phyloP scores from a whole-genome alignment of 2,888 invertebrate species.

The Hydriomena furcata region DNA sequence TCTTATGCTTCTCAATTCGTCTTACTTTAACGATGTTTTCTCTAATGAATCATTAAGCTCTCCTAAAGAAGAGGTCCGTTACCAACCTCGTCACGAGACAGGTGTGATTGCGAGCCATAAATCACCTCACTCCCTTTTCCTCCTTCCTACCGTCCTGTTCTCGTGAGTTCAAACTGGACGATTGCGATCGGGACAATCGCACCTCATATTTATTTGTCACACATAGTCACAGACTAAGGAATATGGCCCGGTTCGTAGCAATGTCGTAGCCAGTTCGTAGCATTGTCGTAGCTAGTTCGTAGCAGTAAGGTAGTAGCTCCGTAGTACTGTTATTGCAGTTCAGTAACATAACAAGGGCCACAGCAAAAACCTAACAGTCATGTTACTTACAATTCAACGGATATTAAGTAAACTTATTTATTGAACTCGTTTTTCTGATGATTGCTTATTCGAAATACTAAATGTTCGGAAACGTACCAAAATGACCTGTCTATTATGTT shows the following conservation, averaged over 20 bases:
- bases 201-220: constrained; percentile 27
- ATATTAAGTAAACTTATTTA: too few species aligned
- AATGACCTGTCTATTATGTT: too few species aligned
- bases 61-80: not conserved
- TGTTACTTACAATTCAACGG: too few species aligned
- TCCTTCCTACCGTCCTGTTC: not conserved
- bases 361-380: too few species aligned
- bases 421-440: not conserved
- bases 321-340: too few species aligned
- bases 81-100: not conserved
- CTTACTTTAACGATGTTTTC: not conserved
- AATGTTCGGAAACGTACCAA: too few species aligned
- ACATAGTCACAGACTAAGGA: not conserved
- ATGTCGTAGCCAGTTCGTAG: not conserved
- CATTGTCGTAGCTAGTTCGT: not conserved
- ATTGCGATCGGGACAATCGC: constrained; percentile 24
- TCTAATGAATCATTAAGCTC: not conserved
- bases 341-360: too few species aligned
- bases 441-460: too few species aligned
- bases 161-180: not conserved
- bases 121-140: not conserved
- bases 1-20: too few species aligned
- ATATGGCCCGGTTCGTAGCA: not conserved
- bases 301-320: too few species aligned
- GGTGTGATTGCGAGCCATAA: constrained; percentile 4